A percentile compares a stretch with the other conserved stretches of the same genome.
Conservation (phyloP, 2,797 vertebrate species). For the Ctenopoma kingsleyae region DNA sequence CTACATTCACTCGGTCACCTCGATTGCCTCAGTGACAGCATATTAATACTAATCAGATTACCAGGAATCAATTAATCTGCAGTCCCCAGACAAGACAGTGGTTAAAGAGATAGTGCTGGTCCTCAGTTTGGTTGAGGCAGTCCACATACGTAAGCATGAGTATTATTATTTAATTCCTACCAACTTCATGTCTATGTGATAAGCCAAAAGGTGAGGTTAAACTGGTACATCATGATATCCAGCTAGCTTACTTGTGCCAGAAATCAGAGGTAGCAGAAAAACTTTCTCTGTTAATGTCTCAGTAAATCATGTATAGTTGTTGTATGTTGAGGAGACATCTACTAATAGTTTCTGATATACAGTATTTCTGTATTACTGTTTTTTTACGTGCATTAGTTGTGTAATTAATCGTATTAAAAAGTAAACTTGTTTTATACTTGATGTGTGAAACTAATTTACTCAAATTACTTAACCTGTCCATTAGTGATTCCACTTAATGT, state of each 20-base stretch:
- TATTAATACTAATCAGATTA: slow-evolving; percentile 87
- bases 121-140: slow-evolving; percentile 34
- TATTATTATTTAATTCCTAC: slow-evolving; percentile 34
- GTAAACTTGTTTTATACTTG: background rate
- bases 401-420: background rate
- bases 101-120: slow-evolving; percentile 67
- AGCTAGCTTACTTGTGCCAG: slow-evolving; percentile 50
- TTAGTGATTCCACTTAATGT: background rate
- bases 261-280: slow-evolving; percentile 22
- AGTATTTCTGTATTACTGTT: too few relatives aligned
- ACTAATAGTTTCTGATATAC: background rate
- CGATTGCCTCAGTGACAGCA: slow-evolving; percentile 64
- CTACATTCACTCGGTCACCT: slow-evolving; percentile 71
- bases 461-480: background rate
- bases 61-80: slow-evolving; percentile 80
- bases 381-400: background rate
- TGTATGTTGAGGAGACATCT: background rate
- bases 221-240: slow-evolving; percentile 34
- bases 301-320: background rate
- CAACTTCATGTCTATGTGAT: slow-evolving; percentile 37
- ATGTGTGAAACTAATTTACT: background rate
- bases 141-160: background rate
- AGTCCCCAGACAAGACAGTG: slow-evolving; percentile 56
- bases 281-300: slow-evolving; percentile 4
- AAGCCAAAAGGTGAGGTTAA: slow-evolving; percentile 52